Conservation (phyloP, 1,140 invertebrate species). For the Brachystomella parvula region DNA sequence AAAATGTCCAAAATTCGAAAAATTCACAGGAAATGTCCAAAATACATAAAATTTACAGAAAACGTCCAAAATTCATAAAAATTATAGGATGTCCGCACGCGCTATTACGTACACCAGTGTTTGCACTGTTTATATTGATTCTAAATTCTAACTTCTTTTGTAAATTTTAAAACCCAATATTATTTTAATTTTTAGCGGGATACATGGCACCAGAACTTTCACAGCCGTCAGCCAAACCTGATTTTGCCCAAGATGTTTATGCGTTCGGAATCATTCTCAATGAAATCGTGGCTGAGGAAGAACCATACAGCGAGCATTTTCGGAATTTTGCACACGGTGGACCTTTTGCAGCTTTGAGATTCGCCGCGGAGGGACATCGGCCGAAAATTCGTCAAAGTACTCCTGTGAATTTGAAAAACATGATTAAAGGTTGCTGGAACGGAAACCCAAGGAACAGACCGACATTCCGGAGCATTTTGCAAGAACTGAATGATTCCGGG, state of each 20-base stretch:
- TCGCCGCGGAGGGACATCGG: slow-evolving; percentile 15
- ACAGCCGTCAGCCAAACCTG: not conserved
- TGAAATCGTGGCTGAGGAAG: slow-evolving; percentile 21
- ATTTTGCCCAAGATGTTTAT: slow-evolving; percentile 10
- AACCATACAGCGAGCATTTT: slow-evolving; percentile 22
- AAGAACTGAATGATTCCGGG: not conserved
- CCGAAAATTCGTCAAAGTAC: slow-evolving; percentile 1
- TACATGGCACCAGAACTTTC: slow-evolving; percentile 26
- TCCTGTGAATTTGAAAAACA: not conserved
- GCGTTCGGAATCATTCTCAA: slow-evolving; percentile 22
- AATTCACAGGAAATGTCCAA: no score
- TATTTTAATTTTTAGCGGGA: no score
- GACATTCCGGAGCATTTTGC: not conserved
- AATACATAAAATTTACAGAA: no score
- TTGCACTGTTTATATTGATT: no score
- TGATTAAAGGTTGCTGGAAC: slow-evolving; percentile 15
- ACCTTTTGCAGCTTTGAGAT: slow-evolving; percentile 15
- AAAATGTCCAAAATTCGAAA: no score
- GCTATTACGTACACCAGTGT: no score
- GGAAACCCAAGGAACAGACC: not conserved
- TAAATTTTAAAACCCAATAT: no score
- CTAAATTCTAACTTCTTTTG: no score
- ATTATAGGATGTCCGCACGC: no score
- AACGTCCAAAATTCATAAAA: no score
- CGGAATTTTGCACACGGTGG: slow-evolving; percentile 15